Evolutionary conservation across 2,888 invertebrate genomes (phyloP), one percentile per base, ranked within the genome.

Genomic region (Onthophagus sagittarius): DNA sequence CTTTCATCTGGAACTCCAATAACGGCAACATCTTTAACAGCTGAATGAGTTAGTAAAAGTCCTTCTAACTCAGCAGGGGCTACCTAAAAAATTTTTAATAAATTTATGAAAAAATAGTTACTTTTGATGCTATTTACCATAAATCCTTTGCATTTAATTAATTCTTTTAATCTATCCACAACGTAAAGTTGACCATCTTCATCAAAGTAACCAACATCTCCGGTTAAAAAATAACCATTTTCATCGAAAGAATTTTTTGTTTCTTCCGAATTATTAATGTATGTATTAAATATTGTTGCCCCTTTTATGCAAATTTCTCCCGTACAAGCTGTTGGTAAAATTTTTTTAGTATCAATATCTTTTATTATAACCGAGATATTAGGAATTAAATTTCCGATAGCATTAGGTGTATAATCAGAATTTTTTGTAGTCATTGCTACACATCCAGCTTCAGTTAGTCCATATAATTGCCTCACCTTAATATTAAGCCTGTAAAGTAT

Each of bases 61-160:
- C 91, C 91, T 84, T 97, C 96, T 62, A 97, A 84, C 85, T 96
- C 96, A 0, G 96, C 95, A 2, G 96, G 96, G 0, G 96, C 11
- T 5, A 94, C 71, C 71, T 71, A 64, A 63, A 62, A 23, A 23
- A 1, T n/a, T 71, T 23, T n/a, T 15, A 23, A 23, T 6, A 5
- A n/a, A 39, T 32, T 70, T 53, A 15, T 70, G 6, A 7, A 53
- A 7, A 53, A 53, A 1, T 9, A 53, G 0, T 53, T 53, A 53
- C 39, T 11, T n/a, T 9, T 53, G 39, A 53, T 9, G 39, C 7
- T 9, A 15, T 5, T 63, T 76, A 93, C 93, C 88, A 93, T 91
- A 79, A 90, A 92, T 39, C 92, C 94, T 83, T 95, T 95, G 81
- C 93, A 94, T 84, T 96, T 96, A 81, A 96, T 95, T 53, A 96